phyloP scores from a whole-genome alignment of 2,888 invertebrate genomes.

The Campopleginae sp. region DNA sequence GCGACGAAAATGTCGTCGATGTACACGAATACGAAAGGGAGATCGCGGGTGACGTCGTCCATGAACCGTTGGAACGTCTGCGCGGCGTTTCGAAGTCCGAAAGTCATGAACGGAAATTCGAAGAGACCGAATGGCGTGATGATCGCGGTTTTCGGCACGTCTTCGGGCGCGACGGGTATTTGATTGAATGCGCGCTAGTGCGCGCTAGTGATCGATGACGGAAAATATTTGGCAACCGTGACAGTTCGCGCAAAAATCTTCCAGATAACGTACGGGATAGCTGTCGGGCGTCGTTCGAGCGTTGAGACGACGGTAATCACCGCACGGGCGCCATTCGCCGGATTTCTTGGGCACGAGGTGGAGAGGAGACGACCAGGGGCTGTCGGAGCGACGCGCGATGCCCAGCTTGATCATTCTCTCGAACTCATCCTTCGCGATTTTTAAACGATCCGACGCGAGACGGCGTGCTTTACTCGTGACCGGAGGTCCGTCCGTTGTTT shows the following conservation, averaged over 20 bases:
- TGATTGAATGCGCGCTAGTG: not conserved
- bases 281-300: not conserved
- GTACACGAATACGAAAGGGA: not conserved
- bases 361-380: constrained; percentile 3
- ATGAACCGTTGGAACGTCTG: constrained; percentile 3
- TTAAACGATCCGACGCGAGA: constrained; percentile 4
- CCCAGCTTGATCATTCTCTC: constrained; percentile 14
- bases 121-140: not conserved
- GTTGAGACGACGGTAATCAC: not conserved
- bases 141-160: not conserved
- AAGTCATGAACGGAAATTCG: not conserved
- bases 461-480: constrained; percentile 9
- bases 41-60: not conserved
- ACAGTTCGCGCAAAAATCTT: constrained; percentile 1
- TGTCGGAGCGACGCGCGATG: not conserved
- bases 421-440: not conserved
- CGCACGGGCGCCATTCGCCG: constrained; percentile 12
- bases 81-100: not conserved
- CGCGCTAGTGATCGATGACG: not conserved
- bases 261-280: not conserved
- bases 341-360: not conserved
- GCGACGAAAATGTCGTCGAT: not conserved
- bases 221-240: constrained; percentile 7
- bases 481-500: constrained; percentile 65
- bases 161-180: constrained; percentile 1